Conservation (phyloP, 2,888 invertebrate genomes). For the Synergus umbraculus region DNA sequence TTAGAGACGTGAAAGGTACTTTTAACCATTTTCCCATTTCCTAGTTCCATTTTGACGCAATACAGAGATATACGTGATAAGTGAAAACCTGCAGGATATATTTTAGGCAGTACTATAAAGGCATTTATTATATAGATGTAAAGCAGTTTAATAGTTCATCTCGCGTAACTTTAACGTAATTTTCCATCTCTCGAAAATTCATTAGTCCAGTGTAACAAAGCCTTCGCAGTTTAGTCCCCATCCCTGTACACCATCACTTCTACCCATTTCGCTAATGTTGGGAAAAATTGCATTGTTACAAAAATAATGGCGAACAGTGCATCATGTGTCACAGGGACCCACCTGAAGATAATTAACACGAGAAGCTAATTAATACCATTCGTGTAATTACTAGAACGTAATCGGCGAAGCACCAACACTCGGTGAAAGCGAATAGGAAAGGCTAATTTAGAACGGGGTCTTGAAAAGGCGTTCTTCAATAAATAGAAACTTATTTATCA, state of each 20-base stretch:
- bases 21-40: background rate
- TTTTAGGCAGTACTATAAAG: background rate
- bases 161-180: constrained; percentile 37
- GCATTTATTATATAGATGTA: background rate
- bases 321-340: constrained; percentile 40
- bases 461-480: background rate
- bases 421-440: background rate
- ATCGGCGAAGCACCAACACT: background rate
- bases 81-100: background rate
- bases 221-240: background rate
- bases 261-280: constrained; percentile 36
- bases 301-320: constrained; percentile 39
- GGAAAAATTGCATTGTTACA: constrained; percentile 43
- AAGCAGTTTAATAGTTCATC: constrained; percentile 15
- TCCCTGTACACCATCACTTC: background rate
- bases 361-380: constrained; percentile 38
- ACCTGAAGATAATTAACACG: constrained; percentile 32
- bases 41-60: background rate
- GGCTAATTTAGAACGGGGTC: background rate
- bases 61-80: background rate
- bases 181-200: constrained; percentile 39
- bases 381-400: constrained; percentile 37
- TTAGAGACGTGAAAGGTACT: background rate
- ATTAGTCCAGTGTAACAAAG: constrained; percentile 24
- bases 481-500: background rate